These are phyloP conservation scores for Fistularia tabacaria DNA, from an alignment of 2,797 vertebrate species.

Conservation along the genomic window DNA sequence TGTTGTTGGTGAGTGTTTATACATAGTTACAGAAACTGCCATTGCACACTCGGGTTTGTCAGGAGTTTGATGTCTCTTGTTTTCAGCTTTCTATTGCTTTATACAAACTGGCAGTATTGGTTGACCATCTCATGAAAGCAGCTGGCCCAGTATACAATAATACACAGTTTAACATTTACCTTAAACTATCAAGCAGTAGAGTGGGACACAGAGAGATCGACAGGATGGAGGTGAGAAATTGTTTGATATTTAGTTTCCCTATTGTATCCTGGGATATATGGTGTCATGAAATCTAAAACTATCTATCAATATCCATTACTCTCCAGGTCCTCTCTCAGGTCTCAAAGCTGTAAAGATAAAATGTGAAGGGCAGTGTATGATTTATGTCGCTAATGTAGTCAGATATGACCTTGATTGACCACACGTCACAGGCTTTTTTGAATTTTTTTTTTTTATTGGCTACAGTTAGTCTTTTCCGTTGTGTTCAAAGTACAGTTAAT, in stretches of 20 bases:
- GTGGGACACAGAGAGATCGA: constrained; percentile 18
- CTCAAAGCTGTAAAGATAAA: constrained; percentile 54
- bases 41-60: constrained; percentile 22
- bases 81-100: too few relatives aligned
- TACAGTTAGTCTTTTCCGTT: constrained; percentile 19
- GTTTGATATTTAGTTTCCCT: constrained; percentile 64
- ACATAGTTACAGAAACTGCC: too few relatives aligned
- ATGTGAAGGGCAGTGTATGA: constrained; percentile 48
- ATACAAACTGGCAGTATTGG: constrained; percentile 29
- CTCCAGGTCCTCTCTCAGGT: constrained; percentile 49
- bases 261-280: constrained; percentile 68
- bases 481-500: constrained; percentile 31
- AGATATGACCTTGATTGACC: constrained; percentile 17
- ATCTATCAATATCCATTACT: constrained; percentile 67
- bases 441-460: constrained; percentile 2
- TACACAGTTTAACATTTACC: constrained; percentile 9
- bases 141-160: constrained; percentile 15
- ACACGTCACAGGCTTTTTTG: neutral
- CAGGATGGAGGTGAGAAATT: constrained; percentile 36
- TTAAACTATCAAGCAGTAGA: neutral
- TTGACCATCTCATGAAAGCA: constrained; percentile 21
- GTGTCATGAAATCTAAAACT: constrained; percentile 70
- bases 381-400: constrained; percentile 32
- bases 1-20: neutral
- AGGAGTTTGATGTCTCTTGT: constrained; percentile 6